Base-by-base conservation (phyloP, 2,888 invertebrate genomes). In the Drosophila planitibia region DNA sequence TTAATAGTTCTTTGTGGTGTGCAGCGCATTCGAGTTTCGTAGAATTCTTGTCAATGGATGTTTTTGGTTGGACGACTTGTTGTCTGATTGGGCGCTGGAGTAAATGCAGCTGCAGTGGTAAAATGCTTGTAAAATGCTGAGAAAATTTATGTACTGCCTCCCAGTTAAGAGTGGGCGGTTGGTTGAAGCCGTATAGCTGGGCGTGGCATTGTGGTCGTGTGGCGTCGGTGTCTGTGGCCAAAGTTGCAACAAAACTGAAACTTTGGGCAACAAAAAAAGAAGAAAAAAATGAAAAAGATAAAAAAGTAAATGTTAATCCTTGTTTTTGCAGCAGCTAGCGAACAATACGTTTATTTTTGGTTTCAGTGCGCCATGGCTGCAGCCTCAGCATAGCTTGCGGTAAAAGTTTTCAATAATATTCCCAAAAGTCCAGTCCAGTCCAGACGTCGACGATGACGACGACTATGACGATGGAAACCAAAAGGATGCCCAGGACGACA, bases 161-260 rank as follows among this genome's bases (percentile, higher is more conserved):
- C 52, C 39, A 52, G 64, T 49, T 73, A 57, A 61, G 69, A 54
- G 73, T 73, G 69, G 76, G 64, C 54, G 67, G 58, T 55, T 32
- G 58, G 65, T 30, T 35, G 54, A 37, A 35, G 58, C 30, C 14
- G 30, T 57, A 41, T 30, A 44, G 22, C 39, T 69, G 62, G 61
- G 67, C 66, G 60, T 70, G 68, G 74, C 57, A 55, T 47, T 70
- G 53, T 64, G 63, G 25, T 32, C 39, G 28, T 35, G 64, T 69
- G 70, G 66, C 82, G 79, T 84, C 69, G 70, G 85, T 85, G 80
- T 75, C 82, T 76, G 90, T 82, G 85, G 88, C 80, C 80, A 88
- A 90, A 85, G 89, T 85, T 90, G 90, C 89, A 76, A 85, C 85
- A 90, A 80, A 85, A 89, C 85, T 84, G 74, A 89, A 85, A 85